phyloP scores from a whole-genome alignment of 2,888 invertebrate genomes.

The Scaptodrosophila latifasciaeformis region DNA sequence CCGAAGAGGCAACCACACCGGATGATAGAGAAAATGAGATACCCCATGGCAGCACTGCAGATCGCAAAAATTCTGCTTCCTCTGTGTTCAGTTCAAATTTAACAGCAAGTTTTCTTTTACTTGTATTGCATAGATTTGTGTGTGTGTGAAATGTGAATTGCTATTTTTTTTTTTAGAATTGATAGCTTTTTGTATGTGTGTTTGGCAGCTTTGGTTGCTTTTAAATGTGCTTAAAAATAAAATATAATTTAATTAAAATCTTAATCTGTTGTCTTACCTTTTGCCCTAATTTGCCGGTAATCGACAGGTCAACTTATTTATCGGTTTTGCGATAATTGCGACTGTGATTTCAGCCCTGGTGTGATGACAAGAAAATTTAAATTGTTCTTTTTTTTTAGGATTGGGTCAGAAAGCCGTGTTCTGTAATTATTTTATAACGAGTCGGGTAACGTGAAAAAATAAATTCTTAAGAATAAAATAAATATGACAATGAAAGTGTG shows the following conservation, averaged over 20 bases:
- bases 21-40: slow-evolving; percentile 73
- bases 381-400: too few species aligned
- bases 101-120: slow-evolving; percentile 28
- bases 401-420: too few species aligned
- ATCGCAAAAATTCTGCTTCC: slow-evolving; percentile 50
- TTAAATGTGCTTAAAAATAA: slow-evolving; percentile 22
- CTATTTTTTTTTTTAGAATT: too few species aligned
- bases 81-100: slow-evolving; percentile 30
- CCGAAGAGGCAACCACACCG: slow-evolving; percentile 68
- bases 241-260: slow-evolving; percentile 11
- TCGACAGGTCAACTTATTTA: too few species aligned
- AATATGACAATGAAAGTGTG: too few species aligned
- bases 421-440: too few species aligned
- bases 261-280: background rate
- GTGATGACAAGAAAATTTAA: too few species aligned
- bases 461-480: too few species aligned
- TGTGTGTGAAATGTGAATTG: background rate
- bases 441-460: too few species aligned
- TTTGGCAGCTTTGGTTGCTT: slow-evolving; percentile 15
- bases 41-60: slow-evolving; percentile 68
- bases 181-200: slow-evolving; percentile 17
- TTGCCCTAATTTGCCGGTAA: too few species aligned
- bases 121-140: slow-evolving; percentile 30
- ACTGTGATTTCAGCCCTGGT: too few species aligned
- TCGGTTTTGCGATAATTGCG: too few species aligned